Evolutionary conservation across 2,888 invertebrate genomes (phyloP).

Genomic region (Amphipyra berbera): DNA sequence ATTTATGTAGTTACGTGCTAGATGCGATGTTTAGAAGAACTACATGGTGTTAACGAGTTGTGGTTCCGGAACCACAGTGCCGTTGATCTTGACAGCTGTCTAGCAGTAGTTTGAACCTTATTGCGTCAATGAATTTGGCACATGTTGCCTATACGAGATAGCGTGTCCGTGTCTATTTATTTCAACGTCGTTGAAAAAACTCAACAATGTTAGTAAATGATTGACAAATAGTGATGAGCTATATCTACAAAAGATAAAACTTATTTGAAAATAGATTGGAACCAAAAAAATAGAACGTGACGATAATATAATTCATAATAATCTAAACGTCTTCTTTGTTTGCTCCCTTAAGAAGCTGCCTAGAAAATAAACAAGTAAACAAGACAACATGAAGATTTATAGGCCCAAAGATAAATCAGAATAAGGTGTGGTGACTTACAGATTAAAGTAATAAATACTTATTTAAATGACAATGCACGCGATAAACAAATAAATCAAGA

Average conservation of each 20-base stretch:
- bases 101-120: no score
- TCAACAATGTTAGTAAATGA: no score
- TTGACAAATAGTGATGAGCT: no score
- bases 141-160: no score
- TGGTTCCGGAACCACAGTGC: no score
- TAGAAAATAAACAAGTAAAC: conserved; percentile 47
- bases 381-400: conserved; percentile 47
- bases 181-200: no score
- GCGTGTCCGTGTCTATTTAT: no score
- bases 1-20: no score
- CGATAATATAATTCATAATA: conserved; percentile 9
- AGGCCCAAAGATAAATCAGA: conserved; percentile 43
- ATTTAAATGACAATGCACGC: conserved; percentile 49
- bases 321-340: conserved; percentile 23
- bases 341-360: conserved; percentile 7
- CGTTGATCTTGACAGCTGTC: no score
- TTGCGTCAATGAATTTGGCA: no score
- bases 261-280: background rate
- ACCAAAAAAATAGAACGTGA: conserved; percentile 3
- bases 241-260: background rate
- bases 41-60: no score
- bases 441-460: conserved; percentile 59
- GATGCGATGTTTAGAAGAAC: no score
- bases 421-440: conserved; percentile 55
- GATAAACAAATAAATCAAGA: conserved; percentile 60